phyloP scores from a whole-genome alignment of 1,140 invertebrate species.

The Tribolium castaneum region DNA sequence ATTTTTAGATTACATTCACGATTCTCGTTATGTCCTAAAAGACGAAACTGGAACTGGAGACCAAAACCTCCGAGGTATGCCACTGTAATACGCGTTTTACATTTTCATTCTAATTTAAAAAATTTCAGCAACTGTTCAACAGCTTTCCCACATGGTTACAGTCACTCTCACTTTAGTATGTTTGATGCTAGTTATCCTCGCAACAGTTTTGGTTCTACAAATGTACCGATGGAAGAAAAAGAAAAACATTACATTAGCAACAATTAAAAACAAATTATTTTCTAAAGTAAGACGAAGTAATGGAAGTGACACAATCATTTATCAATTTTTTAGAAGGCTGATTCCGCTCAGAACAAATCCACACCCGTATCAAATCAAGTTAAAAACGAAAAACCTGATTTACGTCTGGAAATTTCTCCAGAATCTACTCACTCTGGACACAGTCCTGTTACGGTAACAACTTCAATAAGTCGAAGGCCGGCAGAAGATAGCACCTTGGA shows the following conservation, averaged over 20 bases:
- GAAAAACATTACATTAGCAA: constrained; percentile 55
- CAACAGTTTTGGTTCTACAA: constrained; percentile 50
- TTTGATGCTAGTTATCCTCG: constrained; percentile 53
- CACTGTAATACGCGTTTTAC: not conserved
- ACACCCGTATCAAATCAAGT: not conserved
- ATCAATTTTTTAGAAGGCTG: constrained; percentile 16
- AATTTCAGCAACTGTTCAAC: constrained; percentile 54
- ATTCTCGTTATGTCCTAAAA: constrained; percentile 50
- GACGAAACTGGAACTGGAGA: constrained; percentile 3
- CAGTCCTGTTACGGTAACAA: constrained; percentile 61
- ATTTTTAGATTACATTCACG: constrained; percentile 56
- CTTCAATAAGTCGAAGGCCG: constrained; percentile 63
- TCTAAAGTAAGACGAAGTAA: constrained; percentile 50
- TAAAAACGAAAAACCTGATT: constrained; percentile 54
- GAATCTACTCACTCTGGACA: constrained; percentile 52
- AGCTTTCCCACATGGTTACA: constrained; percentile 52
- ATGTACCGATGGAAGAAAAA: constrained; percentile 58
- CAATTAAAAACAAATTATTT: constrained; percentile 53
- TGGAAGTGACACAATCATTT: not conserved
- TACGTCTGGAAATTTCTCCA: constrained; percentile 57
- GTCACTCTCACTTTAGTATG: constrained; percentile 53
- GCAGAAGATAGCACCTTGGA: constrained; percentile 76
- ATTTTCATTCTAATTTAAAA: not conserved
- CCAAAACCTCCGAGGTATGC: constrained; percentile 53
- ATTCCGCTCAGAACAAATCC: constrained; percentile 32